Evolutionary conservation across 2,113 vertebrate species (phyloP).

Genomic region (Gymnarchus niloticus): DNA sequence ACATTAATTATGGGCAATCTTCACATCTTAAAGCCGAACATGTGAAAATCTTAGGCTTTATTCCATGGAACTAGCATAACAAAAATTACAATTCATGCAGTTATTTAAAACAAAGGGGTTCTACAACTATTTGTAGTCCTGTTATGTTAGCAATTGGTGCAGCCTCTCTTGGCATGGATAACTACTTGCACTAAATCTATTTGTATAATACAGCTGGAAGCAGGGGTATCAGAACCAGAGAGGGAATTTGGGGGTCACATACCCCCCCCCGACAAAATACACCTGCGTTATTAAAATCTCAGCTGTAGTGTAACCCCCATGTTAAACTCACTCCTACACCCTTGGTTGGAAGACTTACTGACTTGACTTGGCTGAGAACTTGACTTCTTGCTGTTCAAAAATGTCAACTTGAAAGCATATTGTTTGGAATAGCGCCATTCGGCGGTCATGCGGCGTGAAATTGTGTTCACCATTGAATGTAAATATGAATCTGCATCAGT

Average conservation of each 20-base stretch:
- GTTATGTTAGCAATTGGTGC: no score
- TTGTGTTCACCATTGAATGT: background rate
- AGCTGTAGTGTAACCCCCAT: no score
- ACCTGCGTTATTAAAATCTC: no score
- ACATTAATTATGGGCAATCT: background rate
- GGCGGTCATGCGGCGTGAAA: background rate
- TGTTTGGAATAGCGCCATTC: background rate
- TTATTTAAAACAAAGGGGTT: no score
- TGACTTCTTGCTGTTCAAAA: no score
- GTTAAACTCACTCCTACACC: no score
- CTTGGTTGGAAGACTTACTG: background rate
- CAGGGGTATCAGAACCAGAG: no score
- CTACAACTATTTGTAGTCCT: background rate
- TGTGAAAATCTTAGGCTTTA: background rate
- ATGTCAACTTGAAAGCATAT: no score
- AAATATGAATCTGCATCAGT: background rate
- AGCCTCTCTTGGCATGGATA: background rate
- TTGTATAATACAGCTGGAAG: background rate
- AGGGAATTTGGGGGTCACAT: no score
- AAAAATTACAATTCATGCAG: background rate
- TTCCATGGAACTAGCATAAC: background rate
- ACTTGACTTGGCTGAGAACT: no score
- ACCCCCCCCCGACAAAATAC: no score
- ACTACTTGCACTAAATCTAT: background rate
- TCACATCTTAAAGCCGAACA: background rate